Conservation (phyloP, 2,888 invertebrate species). For the Dexiosoma caninum region DNA sequence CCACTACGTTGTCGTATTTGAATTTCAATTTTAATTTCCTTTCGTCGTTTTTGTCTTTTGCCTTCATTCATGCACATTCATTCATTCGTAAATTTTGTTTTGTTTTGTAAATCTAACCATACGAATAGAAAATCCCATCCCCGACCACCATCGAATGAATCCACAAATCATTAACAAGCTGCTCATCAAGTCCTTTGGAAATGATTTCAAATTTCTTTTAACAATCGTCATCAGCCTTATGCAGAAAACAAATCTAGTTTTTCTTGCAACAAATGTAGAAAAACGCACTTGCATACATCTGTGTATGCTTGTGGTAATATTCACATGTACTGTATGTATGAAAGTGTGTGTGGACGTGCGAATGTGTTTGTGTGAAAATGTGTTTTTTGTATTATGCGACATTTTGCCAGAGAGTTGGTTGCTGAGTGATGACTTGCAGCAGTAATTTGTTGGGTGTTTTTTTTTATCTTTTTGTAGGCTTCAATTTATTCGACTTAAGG, state of each 20-base stretch:
- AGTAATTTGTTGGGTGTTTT: conserved; percentile 43
- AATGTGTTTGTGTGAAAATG: not conserved
- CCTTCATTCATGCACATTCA: conserved; percentile 48
- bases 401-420: conserved; percentile 46
- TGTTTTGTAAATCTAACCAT: conserved; percentile 43
- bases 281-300: conserved; percentile 3
- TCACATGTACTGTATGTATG: not conserved
- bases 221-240: conserved; percentile 38
- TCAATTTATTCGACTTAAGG: conserved; percentile 48
- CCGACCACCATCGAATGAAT: conserved; percentile 19
- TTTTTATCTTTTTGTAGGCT: conserved; percentile 17
- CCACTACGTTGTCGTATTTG: conserved; percentile 8
- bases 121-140: not conserved
- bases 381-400: conserved; percentile 43
- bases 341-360: not conserved
- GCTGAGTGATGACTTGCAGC: conserved; percentile 38
- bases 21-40: conserved; percentile 54
- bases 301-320: not conserved
- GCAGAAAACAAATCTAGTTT: conserved; percentile 7
- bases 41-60: conserved; percentile 45
- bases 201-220: conserved; percentile 61
- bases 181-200: conserved; percentile 60
- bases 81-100: conserved; percentile 57
- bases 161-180: conserved; percentile 60
- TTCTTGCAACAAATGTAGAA: conserved; percentile 25